Evolutionary conservation across 30 jellyfish, hydroid and myxozoan genomes (phyloP).

Genomic region (Clytia hemisphaerica): DNA sequence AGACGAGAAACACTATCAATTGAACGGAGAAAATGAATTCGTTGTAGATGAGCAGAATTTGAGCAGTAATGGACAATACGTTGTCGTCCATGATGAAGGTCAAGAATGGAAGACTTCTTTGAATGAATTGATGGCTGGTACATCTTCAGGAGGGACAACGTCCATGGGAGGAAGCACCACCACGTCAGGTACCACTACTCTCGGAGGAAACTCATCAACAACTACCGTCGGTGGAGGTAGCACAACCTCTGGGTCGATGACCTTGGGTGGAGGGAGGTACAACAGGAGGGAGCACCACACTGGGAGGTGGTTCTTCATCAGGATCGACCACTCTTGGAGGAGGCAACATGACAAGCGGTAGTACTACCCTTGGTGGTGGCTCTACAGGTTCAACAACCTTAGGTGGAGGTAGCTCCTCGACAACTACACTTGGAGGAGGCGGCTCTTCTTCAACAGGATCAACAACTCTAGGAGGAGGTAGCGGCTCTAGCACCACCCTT

Average conservation of each 20-base stretch:
- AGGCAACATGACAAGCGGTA: too few species aligned
- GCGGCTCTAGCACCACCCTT: not conserved
- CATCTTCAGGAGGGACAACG: not conserved
- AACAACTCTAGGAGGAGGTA: constrained; percentile 3
- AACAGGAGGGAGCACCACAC: not conserved
- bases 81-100: constrained; percentile 73
- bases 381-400: not conserved
- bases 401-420: not conserved
- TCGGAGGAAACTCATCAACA: not conserved
- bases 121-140: constrained; percentile 5
- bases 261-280: not conserved
- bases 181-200: not conserved
- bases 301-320: not conserved
- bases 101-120: constrained; percentile 21
- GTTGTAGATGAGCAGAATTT: constrained; percentile 41
- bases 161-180: constrained; percentile 1
- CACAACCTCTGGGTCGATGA: not conserved
- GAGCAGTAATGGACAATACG: constrained; percentile 62
- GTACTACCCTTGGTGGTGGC: not conserved
- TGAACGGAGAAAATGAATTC: constrained; percentile 50
- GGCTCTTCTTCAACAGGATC: not conserved
- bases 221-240: not conserved
- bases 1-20: constrained; percentile 20
- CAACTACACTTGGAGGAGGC: not conserved
- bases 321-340: too few species aligned